A percentile compares a stretch with the other conserved stretches of the same genome.
These are phyloP conservation scores for Zaprionus camerounensis DNA, from an alignment of 1,140 invertebrate species.

Conservation along the genomic window DNA sequence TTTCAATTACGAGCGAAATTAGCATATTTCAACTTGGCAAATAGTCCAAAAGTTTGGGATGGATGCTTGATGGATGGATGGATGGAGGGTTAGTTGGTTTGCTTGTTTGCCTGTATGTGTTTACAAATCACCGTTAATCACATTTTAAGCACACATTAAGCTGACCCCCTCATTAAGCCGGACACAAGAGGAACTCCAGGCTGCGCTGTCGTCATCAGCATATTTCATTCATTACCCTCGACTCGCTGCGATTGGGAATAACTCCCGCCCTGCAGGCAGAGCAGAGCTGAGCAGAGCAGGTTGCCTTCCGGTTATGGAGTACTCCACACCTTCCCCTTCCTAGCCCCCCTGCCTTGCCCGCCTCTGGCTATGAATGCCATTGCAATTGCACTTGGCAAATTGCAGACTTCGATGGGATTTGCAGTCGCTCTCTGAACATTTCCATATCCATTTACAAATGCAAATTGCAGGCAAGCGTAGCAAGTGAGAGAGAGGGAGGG, in stretches of 20 bases:
- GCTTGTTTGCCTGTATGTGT: constrained; percentile 24
- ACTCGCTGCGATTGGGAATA: background rate
- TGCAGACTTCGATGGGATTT: constrained; percentile 44
- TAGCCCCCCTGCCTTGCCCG: rapidly evolving
- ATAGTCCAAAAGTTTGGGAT: constrained; percentile 16
- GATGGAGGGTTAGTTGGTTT: background rate
- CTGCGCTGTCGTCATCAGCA: background rate
- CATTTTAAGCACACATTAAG: constrained; percentile 77
- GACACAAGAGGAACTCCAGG: background rate
- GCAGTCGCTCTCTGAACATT: background rate
- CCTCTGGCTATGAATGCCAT: background rate
- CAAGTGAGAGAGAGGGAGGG: background rate
- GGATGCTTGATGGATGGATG: constrained; percentile 7
- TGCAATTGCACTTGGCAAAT: constrained; percentile 60
- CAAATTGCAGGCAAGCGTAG: constrained; percentile 6
- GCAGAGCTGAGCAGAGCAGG: background rate
- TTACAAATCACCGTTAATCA: constrained; percentile 76
- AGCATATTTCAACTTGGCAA: constrained; percentile 58
- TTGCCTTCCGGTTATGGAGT: background rate
- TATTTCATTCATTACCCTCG: constrained; percentile 5
- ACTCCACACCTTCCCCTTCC: background rate
- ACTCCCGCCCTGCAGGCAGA: background rate
- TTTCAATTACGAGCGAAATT: constrained; percentile 65
- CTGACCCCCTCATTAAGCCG: constrained; percentile 50
- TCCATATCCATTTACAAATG: constrained; percentile 26